Base-by-base conservation (phyloP, 2,797 vertebrate species). In the Galago senegalensis region DNA sequence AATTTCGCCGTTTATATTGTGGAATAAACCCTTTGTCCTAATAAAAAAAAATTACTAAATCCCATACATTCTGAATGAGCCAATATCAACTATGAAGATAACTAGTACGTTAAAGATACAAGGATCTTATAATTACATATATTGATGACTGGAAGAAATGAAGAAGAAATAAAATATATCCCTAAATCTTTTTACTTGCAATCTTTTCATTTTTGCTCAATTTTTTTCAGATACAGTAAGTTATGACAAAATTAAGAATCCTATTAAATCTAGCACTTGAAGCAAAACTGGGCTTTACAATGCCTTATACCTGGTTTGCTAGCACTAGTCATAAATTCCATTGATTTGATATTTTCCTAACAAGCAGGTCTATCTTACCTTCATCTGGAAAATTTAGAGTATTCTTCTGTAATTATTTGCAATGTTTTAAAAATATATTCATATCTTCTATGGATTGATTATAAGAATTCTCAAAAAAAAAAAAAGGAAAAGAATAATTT, bases 401-500 rank as follows among this genome's bases (percentile, higher is more conserved):
- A 31, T 77, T 95, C 70, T 7, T 88, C 40, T 89, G 17, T 1
- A 92, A 49, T 87, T 83, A 87, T 95, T 86, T 92, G 29, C 91
- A 95, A 88, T 86, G 37, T 77, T 4, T 4, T 92, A 61, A 21
- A 92, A 14, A 89, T 82, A 89, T 5, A 77, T 21, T 27, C 53
- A 73, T 90, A 86, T 43, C 49, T 95, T 90, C 53, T 95, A 43
- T 76, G 46, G 63, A 87, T 27, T 95, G 29, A 92, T 87, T 95
- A 46, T 70, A 53, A 63, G 83, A 73, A 21, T 93, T 95, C 31
- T 75, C 49, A 34, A 67, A 56, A 60, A 61, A 65, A 61, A 65
- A 61, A 81, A 82, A 75, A n/a, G 7, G 7, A 70, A 63, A 92
- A 16, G 11, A 3, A 76, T 79, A 43, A 85, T 60, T 93, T 93